Percentiles rank a stretch among this genome's conserved stretches.
Evolutionary conservation across 2,888 invertebrate species (phyloP).

Genomic region (Lomographa bimaculata): DNA sequence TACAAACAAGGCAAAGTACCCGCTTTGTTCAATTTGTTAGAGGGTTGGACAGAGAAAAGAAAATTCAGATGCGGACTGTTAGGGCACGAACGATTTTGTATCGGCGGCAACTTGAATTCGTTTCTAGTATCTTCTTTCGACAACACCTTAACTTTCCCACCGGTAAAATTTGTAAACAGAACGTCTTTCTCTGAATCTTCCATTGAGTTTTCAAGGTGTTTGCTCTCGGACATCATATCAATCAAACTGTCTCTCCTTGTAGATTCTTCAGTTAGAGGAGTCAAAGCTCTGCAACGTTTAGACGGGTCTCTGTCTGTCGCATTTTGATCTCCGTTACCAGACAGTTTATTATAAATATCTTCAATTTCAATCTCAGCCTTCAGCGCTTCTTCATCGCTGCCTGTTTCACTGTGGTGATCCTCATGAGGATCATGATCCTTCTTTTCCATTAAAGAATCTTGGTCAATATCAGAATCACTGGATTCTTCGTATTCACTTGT

Average conservation of each 20-base stretch:
- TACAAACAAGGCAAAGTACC: slow-evolving; percentile 39
- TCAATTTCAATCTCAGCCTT: slow-evolving; percentile 60
- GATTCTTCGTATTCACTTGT: slow-evolving; percentile 45
- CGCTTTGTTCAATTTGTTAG: slow-evolving; percentile 35
- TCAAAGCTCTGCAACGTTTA: slow-evolving; percentile 48
- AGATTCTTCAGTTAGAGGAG: slow-evolving; percentile 72
- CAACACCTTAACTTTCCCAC: slow-evolving; percentile 50
- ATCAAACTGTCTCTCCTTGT: slow-evolving; percentile 52
- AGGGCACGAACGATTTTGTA: slow-evolving; percentile 49
- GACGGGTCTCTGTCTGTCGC: slow-evolving; percentile 35
- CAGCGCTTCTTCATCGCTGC: slow-evolving; percentile 43
- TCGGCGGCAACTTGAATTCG: slow-evolving; percentile 64
- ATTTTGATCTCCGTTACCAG: slow-evolving; percentile 47
- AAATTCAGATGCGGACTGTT: slow-evolving; percentile 55
- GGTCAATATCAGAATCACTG: slow-evolving; percentile 57
- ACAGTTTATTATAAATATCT: slow-evolving; percentile 60
- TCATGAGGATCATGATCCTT: slow-evolving; percentile 27
- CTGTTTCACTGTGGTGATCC: slow-evolving; percentile 44
- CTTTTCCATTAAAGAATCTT: slow-evolving; percentile 63
- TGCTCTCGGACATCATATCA: slow-evolving; percentile 45
- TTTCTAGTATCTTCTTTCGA: slow-evolving; percentile 34
- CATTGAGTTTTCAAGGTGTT: slow-evolving; percentile 13
- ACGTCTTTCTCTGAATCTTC: slow-evolving; percentile 41
- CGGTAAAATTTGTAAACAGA: slow-evolving; percentile 49
- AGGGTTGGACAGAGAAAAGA: slow-evolving; percentile 47